phyloP scores from a whole-genome alignment of 2,797 vertebrate species.

The Sebastiscus tertius region DNA sequence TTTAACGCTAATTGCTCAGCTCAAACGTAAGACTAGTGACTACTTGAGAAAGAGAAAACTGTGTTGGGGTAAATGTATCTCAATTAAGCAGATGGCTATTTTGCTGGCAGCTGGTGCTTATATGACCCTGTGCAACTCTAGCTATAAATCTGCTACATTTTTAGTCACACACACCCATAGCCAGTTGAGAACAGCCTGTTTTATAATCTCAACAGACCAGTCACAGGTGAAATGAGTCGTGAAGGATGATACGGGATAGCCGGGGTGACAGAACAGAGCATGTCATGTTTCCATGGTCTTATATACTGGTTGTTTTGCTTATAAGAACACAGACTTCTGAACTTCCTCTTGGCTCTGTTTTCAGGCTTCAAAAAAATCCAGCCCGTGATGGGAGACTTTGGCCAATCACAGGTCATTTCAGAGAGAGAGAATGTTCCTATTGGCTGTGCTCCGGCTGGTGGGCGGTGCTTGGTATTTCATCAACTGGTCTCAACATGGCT shows the following conservation, averaged over 20 bases:
- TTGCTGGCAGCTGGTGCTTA: conserved; percentile 8
- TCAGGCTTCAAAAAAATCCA: too few relatives aligned
- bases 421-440: too few relatives aligned
- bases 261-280: not conserved
- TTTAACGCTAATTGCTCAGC: not conserved
- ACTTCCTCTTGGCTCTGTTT: too few relatives aligned
- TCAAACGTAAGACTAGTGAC: not conserved
- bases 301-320: not conserved
- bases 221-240: not conserved
- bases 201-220: not conserved
- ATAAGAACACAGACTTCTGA: not conserved
- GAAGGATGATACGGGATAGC: not conserved
- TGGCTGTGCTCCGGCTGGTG: too few relatives aligned
- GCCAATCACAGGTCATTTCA: too few relatives aligned
- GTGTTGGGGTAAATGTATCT: conserved; percentile 6
- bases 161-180: not conserved
- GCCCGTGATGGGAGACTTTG: too few relatives aligned
- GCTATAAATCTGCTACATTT: conserved; percentile 1
- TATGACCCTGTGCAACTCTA: not conserved
- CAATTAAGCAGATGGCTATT: conserved; percentile 15
- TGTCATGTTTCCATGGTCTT: not conserved
- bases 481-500: too few relatives aligned
- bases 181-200: not conserved
- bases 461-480: too few relatives aligned
- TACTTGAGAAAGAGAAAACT: not conserved